Base-by-base conservation (phyloP, 2,888 invertebrate genomes). In the Liopterus haemorrhoidalis region DNA sequence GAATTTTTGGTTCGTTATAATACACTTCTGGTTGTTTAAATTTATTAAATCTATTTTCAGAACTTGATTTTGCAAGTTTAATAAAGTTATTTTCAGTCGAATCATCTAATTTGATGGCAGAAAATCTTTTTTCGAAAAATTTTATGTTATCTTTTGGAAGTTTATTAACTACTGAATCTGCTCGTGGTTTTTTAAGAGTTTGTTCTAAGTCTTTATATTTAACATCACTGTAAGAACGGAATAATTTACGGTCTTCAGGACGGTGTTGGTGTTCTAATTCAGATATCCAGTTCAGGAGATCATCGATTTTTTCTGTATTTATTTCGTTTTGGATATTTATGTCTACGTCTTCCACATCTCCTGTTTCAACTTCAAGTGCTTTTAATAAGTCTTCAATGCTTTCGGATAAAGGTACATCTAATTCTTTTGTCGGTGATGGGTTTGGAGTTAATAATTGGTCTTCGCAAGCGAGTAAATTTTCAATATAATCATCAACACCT, bases 381-480 rank as follows among this genome's bases (percentile, higher is more conserved):
- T 63, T 64, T 15, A 69, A 59, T 35, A 69, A 55, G 56, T 69
- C 67, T 55, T 69, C 69, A 47, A 69, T 68, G 49, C 69, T 69
- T 46, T 62, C 65, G 3, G 65, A 64, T 2, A 60, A 49, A 19
- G 57, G 53, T 42, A 60, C 62, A 8, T 56, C 51, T 4, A 57
- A 58, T 20, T 57, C 57, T 11, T 50, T 46, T 48, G 58, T 60
- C 9, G 55, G 49, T 6, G 58, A 55, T 49, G 63, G 61, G 28
- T 65, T 59, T 0, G 69, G 68, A 53, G 66, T 68, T 51, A 63
- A 57, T 5, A 68, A 48, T 50, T 69, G 66, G 16, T 66, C 63
- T 52, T 69, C 65, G 38, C 66, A 64, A 15, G 62, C 60, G 16
- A 69, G 37, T 6, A 69, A 56, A 50, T 65, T 56, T 52, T 69